These are phyloP conservation scores for Drosophila kanekoi DNA, from an alignment of 2,888 invertebrate genomes.

Conservation along the genomic window DNA sequence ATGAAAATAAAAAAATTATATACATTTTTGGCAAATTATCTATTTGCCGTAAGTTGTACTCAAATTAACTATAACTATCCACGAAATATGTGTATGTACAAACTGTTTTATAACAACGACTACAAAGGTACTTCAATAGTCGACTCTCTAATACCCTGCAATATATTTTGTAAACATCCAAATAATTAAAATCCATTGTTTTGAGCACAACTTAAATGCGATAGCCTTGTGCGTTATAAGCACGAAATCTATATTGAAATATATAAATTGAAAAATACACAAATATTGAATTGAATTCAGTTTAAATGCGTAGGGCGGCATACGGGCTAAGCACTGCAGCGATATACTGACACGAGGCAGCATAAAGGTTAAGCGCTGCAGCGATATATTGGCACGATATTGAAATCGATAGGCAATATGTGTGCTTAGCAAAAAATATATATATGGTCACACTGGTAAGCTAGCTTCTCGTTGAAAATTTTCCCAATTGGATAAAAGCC, in stretches of 20 bases:
- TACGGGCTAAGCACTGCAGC: not conserved
- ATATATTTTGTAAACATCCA: no score
- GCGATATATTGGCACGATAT: not conserved
- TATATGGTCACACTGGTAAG: not conserved
- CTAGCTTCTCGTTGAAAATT: no score
- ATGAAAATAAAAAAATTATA: not conserved
- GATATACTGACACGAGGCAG: not conserved
- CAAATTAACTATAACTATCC: not conserved
- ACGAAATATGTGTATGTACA: slow-evolving; percentile 2
- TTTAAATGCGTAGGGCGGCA: not conserved
- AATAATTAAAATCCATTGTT: no score
- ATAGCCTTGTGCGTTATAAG: no score
- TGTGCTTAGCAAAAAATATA: not conserved
- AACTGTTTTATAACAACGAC: slow-evolving; percentile 47
- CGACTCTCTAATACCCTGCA: slow-evolving; percentile 24
- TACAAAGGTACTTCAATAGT: not conserved
- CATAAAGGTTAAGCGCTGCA: not conserved
- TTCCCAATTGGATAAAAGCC: not conserved
- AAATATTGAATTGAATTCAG: no score
- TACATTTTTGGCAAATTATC: slow-evolving; percentile 4
- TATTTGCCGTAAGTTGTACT: not conserved
- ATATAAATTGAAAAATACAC: no score
- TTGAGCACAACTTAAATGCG: no score
- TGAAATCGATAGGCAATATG: not conserved
- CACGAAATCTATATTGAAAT: no score